Evolutionary conservation across 2,888 invertebrate species (phyloP).

Genomic region (Trypoxylon attenuatum): DNA sequence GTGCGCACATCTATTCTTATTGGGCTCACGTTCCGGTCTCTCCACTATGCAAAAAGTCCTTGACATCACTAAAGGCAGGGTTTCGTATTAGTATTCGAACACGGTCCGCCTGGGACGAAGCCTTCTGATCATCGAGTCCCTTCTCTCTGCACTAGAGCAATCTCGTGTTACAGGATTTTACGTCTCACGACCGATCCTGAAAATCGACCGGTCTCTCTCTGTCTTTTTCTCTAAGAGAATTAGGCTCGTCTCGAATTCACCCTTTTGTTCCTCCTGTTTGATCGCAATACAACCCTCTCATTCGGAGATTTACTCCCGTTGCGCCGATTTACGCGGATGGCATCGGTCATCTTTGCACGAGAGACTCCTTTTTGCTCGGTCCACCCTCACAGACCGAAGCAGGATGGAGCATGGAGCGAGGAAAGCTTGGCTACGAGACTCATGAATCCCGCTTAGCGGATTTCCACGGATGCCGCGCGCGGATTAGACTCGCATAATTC

Average conservation of each 20-base stretch:
- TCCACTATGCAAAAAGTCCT: constrained; percentile 45
- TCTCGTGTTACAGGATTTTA: constrained; percentile 20
- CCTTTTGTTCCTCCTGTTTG: neutral
- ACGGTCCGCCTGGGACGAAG: constrained; percentile 27
- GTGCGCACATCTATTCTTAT: constrained; percentile 34
- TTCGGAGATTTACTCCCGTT: neutral
- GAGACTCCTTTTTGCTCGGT: neutral
- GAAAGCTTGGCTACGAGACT: constrained; percentile 6
- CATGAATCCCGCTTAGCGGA: constrained; percentile 48
- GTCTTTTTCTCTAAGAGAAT: neutral
- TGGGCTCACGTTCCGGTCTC: constrained; percentile 43
- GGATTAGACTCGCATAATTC: constrained; percentile 54
- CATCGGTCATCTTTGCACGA: neutral
- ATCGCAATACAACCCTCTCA: neutral
- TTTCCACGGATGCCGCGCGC: constrained; percentile 33
- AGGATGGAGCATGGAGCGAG: neutral
- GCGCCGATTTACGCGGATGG: neutral
- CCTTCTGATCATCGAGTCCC: constrained; percentile 41
- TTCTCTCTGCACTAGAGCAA: constrained; percentile 5
- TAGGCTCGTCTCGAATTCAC: neutral
- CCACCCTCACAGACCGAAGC: neutral
- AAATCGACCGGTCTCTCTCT: constrained; percentile 8
- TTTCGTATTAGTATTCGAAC: constrained; percentile 49
- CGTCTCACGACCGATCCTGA: constrained; percentile 4
- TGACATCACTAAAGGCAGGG: constrained; percentile 47